phyloP scores from a whole-genome alignment of 2,888 invertebrate species.

The Stomorhina lunata region DNA sequence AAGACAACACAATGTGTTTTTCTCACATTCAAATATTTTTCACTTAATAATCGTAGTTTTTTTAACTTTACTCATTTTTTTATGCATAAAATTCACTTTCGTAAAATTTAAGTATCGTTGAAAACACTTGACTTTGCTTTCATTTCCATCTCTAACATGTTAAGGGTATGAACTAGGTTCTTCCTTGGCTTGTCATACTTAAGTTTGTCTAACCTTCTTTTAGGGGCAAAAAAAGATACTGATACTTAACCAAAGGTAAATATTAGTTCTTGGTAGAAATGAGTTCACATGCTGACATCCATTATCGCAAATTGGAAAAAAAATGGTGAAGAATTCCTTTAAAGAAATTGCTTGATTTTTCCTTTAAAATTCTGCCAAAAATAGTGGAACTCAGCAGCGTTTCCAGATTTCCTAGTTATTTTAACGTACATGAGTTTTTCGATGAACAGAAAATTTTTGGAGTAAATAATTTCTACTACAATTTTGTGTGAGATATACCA shows the following conservation, averaged over 20 bases:
- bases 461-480: too few species aligned
- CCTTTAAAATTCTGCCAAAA: too few species aligned
- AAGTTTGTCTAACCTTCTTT: neutral
- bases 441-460: too few species aligned
- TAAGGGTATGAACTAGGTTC: slow-evolving; percentile 12
- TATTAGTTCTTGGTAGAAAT: neutral
- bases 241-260: neutral
- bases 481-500: too few species aligned
- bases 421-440: too few species aligned
- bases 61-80: neutral
- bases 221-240: neutral
- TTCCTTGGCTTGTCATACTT: neutral
- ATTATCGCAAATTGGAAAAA: too few species aligned
- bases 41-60: neutral
- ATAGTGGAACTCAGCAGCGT: too few species aligned
- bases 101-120: slow-evolving; percentile 1
- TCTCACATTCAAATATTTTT: neutral
- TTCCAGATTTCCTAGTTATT: too few species aligned
- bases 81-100: slow-evolving; percentile 2
- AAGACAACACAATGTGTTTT: neutral
- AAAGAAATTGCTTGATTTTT: too few species aligned
- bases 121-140: slow-evolving; percentile 23
- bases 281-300: too few species aligned
- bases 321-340: too few species aligned
- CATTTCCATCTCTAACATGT: neutral